These are phyloP conservation scores for Ormyrus pomaceus DNA, from an alignment of 2,888 invertebrate genomes.

Conservation along the genomic window DNA sequence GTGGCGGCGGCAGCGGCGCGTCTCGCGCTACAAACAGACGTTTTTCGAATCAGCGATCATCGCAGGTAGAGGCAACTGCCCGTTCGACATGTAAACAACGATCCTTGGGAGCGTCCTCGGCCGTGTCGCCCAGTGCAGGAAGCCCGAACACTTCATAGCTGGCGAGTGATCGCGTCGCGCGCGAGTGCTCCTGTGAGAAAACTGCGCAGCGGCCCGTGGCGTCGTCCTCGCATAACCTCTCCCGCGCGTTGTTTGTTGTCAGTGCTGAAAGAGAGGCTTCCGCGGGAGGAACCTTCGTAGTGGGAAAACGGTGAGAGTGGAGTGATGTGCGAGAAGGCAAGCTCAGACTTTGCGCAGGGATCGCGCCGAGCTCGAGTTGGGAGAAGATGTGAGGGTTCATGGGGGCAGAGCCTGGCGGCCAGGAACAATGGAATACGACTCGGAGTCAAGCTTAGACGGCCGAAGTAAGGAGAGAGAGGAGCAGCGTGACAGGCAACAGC, in stretches of 20 bases:
- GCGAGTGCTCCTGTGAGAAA: background rate
- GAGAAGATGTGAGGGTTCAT: conserved; percentile 55
- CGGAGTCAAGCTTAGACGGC: conserved; percentile 67
- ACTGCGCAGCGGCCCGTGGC: conserved; percentile 14
- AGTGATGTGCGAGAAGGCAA: conserved; percentile 50
- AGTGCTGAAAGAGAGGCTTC: background rate
- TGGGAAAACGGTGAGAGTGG: background rate
- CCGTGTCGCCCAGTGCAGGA: too few relatives aligned
- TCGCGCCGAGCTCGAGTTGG: background rate
- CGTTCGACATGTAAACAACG: conserved; percentile 52
- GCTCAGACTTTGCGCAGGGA: background rate
- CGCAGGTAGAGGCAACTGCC: background rate
- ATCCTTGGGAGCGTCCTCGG: background rate
- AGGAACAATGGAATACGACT: conserved; percentile 69
- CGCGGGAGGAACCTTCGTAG: too few relatives aligned
- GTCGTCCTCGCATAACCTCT: conserved; percentile 54
- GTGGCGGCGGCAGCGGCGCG: conserved; percentile 19
- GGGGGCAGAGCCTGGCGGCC: background rate
- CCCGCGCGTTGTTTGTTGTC: conserved; percentile 13
- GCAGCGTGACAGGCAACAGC: conserved; percentile 39
- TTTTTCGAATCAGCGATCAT: conserved; percentile 28
- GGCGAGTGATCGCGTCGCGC: too few relatives aligned
- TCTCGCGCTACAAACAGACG: conserved; percentile 29
- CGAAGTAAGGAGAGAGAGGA: conserved; percentile 61
- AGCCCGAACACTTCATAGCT: too few relatives aligned